These are phyloP conservation scores for Rallus crepitans DNA, from an alignment of 2,797 vertebrate genomes.

Conservation along the genomic window DNA sequence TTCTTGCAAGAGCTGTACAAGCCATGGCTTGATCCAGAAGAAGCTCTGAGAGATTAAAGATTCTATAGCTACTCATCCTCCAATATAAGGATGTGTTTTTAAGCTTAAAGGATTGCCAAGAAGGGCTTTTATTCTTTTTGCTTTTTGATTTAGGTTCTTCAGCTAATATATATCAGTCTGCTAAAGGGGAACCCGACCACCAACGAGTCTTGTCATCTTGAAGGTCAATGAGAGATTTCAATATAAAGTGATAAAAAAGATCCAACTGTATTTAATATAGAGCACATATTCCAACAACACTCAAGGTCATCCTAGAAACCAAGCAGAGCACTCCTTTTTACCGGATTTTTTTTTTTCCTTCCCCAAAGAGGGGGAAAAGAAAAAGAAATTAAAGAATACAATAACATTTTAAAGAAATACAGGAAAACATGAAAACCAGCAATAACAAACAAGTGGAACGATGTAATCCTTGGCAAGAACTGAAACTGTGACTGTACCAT, in stretches of 20 bases:
- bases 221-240: background rate
- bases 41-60: background rate
- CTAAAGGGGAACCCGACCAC: background rate
- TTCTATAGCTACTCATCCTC: background rate
- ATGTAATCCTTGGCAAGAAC: background rate
- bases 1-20: background rate
- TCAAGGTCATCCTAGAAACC: background rate
- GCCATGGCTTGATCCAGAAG: background rate
- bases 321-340: background rate
- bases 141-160: background rate
- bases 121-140: background rate
- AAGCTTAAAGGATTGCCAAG: background rate
- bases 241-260: background rate
- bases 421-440: background rate
- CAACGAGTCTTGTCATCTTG: background rate
- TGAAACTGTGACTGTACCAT: background rate
- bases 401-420: background rate
- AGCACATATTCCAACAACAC: background rate
- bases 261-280: background rate
- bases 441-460: background rate
- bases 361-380: background rate
- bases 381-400: background rate
- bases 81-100: background rate
- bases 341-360: background rate
- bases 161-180: background rate